Conservation (phyloP, 2,113 vertebrate genomes). For the Perca flavescens region DNA sequence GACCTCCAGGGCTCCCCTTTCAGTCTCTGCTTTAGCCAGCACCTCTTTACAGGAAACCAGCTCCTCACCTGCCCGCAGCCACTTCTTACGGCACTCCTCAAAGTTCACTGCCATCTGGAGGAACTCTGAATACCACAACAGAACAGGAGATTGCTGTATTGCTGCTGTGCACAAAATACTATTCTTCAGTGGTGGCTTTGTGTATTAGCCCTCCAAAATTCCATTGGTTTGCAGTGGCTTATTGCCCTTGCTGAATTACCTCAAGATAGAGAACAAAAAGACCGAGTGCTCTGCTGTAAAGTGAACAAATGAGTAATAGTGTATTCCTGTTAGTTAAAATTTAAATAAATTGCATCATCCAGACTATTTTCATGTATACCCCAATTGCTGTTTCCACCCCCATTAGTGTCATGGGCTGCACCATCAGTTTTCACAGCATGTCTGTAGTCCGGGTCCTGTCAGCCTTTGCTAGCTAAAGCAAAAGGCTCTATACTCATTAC, state of each 20-base stretch:
- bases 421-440: background rate
- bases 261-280: background rate
- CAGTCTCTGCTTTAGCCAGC: slow-evolving; percentile 90
- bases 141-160: background rate
- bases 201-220: background rate
- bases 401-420: background rate
- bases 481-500: background rate
- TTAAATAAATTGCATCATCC: slow-evolving; percentile 28
- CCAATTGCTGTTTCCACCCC: background rate
- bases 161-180: background rate
- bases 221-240: background rate
- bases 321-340: slow-evolving; percentile 11
- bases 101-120: slow-evolving; percentile 91
- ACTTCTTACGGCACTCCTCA: slow-evolving; percentile 89
- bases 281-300: background rate
- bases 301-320: slow-evolving; percentile 1
- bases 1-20: slow-evolving; percentile 90
- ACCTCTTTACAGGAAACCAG: slow-evolving; percentile 88
- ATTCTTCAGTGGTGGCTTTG: background rate
- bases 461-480: background rate
- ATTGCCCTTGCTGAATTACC: background rate
- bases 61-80: slow-evolving; percentile 86
- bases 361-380: background rate
- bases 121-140: slow-evolving; percentile 85
- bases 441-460: background rate